Percentiles rank a stretch among this genome's conserved stretches.
Conservation (phyloP, 2,113 vertebrate genomes). For the Anhinga rufa region DNA sequence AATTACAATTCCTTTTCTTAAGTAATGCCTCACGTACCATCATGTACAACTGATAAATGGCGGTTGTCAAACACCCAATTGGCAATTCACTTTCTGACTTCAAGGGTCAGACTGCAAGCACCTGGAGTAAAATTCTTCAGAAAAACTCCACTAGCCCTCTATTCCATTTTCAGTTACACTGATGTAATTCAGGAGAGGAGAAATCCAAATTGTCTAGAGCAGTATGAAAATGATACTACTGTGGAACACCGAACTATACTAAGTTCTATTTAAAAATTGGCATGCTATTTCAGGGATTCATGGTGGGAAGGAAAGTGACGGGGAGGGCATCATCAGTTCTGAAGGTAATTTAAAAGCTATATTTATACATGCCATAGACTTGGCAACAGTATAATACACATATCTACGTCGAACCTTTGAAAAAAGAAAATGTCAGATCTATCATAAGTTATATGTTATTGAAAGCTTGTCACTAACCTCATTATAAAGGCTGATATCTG, state of each 20-base stretch:
- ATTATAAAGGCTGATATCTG: neutral
- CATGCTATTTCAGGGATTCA: neutral
- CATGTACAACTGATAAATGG: neutral
- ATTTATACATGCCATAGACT: neutral
- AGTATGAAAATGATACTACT: neutral
- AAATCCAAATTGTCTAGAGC: neutral
- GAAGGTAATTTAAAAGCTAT: neutral
- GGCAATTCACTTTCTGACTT: constrained; percentile 9
- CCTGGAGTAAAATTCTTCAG: neutral
- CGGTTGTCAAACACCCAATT: neutral
- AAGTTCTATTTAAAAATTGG: neutral
- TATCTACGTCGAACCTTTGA: neutral
- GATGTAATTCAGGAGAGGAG: neutral
- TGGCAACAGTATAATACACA: neutral
- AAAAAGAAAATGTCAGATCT: neutral
- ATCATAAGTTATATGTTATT: neutral
- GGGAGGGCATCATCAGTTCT: neutral
- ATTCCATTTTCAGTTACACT: neutral
- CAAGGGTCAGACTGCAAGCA: neutral
- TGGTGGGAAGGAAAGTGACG: neutral
- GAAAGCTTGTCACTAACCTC: neutral
- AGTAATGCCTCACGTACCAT: neutral
- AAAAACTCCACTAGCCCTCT: neutral
- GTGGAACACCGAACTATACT: neutral
- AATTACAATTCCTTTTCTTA: neutral